Evolutionary conservation across 2,797 vertebrate genomes (phyloP).

Genomic region (Molothrus ater): DNA sequence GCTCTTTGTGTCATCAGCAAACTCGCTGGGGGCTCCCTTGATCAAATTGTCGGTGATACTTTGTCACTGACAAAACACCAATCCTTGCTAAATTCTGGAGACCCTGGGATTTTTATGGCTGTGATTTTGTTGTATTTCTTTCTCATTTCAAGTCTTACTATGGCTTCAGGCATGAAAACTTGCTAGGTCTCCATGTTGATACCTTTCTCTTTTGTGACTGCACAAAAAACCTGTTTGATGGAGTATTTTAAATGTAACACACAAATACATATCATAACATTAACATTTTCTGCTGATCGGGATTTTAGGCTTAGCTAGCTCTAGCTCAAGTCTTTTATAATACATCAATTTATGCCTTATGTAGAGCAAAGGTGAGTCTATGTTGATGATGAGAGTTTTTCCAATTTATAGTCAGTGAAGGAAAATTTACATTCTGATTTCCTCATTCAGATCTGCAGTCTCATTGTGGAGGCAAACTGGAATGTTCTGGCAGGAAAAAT

Average conservation of each 20-base stretch:
- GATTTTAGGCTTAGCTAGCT: not conserved
- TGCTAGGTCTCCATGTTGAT: not conserved
- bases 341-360: not conserved
- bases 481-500: not conserved
- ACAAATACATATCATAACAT: not conserved
- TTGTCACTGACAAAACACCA: not conserved
- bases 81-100: not conserved
- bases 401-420: not conserved
- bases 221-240: not conserved
- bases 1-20: not conserved
- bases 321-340: not conserved
- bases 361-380: not conserved
- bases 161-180: not conserved
- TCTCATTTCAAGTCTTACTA: not conserved
- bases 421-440: not conserved
- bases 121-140: not conserved
- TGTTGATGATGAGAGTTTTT: not conserved
- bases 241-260: not conserved
- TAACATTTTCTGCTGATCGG: not conserved
- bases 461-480: not conserved
- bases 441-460: not conserved
- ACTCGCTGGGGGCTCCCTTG: accelerated
- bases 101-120: not conserved
- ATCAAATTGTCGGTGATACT: not conserved
- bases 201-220: not conserved